phyloP scores from a whole-genome alignment of 2,113 vertebrate species.

The Sorex araneus region DNA sequence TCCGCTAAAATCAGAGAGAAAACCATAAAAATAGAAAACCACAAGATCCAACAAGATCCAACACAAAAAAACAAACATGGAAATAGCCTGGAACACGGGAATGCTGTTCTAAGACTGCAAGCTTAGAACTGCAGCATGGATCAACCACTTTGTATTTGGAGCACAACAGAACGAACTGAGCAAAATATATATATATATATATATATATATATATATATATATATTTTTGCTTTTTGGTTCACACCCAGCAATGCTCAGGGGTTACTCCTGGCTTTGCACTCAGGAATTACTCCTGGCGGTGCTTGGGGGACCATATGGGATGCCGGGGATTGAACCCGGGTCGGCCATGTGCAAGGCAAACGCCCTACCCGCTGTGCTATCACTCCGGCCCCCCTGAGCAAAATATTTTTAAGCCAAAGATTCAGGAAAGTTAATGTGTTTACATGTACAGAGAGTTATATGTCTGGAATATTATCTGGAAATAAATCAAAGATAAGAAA shows the following conservation, averaged over 20 bases:
- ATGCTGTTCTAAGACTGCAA: neutral
- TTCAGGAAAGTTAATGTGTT: conserved; percentile 21
- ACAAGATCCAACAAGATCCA: neutral
- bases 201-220: too few species aligned
- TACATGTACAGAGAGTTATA: conserved; percentile 36
- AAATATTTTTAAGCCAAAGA: conserved; percentile 28
- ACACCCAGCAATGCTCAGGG: too few species aligned
- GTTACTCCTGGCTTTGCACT: too few species aligned
- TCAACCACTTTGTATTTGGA: conserved; percentile 12
- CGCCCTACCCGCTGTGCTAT: too few species aligned
- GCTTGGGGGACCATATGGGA: too few species aligned
- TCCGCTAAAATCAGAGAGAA: neutral
- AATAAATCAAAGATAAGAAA: conserved; percentile 57
- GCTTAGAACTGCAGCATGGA: neutral
- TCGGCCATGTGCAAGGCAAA: too few species aligned
- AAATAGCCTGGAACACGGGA: neutral
- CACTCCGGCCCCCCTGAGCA: neutral
- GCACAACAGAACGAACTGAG: neutral
- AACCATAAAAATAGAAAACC: neutral
- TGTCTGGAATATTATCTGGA: conserved; percentile 11
- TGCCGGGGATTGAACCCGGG: too few species aligned
- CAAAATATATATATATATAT: too few species aligned
- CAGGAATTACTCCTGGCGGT: too few species aligned
- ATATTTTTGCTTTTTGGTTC: too few species aligned
- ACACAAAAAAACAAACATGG: neutral